These are phyloP conservation scores for Anthrax anthrax DNA, from an alignment of 2,888 invertebrate genomes.

Conservation along the genomic window DNA sequence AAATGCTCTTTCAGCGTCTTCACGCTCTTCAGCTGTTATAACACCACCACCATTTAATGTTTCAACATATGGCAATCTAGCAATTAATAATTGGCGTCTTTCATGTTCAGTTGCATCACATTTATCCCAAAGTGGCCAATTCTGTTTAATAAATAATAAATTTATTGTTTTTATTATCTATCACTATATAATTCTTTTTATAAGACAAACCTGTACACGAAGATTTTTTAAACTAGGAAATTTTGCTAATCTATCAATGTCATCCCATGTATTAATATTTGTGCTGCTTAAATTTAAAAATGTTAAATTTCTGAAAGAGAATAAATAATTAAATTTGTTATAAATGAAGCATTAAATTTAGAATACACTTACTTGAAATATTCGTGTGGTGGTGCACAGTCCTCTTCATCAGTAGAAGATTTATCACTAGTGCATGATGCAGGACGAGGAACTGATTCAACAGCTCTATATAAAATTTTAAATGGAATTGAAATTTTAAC, in stretches of 20 bases:
- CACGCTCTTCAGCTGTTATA: slow-evolving; percentile 71
- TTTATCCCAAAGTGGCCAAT: slow-evolving; percentile 59
- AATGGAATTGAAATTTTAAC: neutral
- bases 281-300: slow-evolving; percentile 78
- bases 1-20: slow-evolving; percentile 85
- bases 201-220: slow-evolving; percentile 53
- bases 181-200: too few relatives aligned
- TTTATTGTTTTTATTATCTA: neutral
- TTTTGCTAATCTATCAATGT: slow-evolving; percentile 70
- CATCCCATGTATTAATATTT: slow-evolving; percentile 71
- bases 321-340: neutral
- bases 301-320: slow-evolving; percentile 39
- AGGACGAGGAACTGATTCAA: slow-evolving; percentile 14
- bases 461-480: slow-evolving; percentile 13
- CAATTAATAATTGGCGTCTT: slow-evolving; percentile 72
- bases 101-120: slow-evolving; percentile 81
- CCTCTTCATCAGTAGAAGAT: slow-evolving; percentile 42
- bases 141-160: slow-evolving; percentile 16
- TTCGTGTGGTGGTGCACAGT: slow-evolving; percentile 42
- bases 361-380: slow-evolving; percentile 38
- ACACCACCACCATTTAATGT: slow-evolving; percentile 81
- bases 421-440: slow-evolving; percentile 26
- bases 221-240: slow-evolving; percentile 74
- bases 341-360: neutral
- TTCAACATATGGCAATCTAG: slow-evolving; percentile 70